Evolutionary conservation across 2,113 vertebrate species (phyloP).

Genomic region (Prionailurus viverrinus): DNA sequence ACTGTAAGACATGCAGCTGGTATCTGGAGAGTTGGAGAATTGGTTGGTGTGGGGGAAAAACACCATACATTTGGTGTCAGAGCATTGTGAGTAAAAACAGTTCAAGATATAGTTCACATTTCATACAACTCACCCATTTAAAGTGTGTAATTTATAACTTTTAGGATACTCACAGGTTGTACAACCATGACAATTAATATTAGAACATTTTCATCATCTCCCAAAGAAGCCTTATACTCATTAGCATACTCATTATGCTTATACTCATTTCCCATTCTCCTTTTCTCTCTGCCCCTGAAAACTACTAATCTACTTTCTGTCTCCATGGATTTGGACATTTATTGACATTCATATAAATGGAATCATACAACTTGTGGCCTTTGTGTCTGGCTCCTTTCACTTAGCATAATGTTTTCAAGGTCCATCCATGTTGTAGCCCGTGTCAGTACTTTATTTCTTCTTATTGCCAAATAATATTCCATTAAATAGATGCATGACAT

Average conservation of each 20-base stretch:
- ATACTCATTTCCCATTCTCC: background rate
- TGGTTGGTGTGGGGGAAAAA: background rate
- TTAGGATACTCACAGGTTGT: background rate
- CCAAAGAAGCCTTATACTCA: background rate
- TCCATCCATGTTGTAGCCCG: background rate
- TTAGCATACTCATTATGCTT: background rate
- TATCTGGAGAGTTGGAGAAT: background rate
- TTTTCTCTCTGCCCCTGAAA: background rate
- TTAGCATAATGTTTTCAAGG: conserved; percentile 23
- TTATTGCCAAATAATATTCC: background rate
- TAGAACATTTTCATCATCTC: background rate
- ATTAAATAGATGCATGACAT: background rate
- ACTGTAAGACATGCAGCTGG: background rate
- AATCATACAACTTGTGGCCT: background rate
- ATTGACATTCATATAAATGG: background rate
- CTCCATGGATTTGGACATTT: background rate
- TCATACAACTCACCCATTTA: background rate
- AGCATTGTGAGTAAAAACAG: background rate
- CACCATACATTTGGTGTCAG: background rate
- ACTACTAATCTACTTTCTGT: background rate
- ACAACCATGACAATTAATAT: conserved; percentile 10
- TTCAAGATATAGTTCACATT: background rate
- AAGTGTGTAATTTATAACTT: background rate
- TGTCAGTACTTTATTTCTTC: background rate
- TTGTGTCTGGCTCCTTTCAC: background rate